phyloP scores from a whole-genome alignment of 1,140 invertebrate genomes.

The Teleopsis dalmanni region DNA sequence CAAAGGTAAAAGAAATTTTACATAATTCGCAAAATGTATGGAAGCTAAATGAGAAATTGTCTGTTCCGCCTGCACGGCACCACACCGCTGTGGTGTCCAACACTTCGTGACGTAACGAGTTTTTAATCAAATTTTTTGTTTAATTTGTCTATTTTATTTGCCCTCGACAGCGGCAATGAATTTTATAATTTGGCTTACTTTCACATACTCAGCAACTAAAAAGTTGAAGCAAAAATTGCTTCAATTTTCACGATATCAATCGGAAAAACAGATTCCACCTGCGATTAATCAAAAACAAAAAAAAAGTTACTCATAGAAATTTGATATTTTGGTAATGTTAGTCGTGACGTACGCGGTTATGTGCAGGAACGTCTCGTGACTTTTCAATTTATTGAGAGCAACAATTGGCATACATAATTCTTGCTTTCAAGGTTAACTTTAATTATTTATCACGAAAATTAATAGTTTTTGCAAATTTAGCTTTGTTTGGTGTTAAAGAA shows the following conservation, averaged over 20 bases:
- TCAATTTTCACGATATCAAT: not conserved
- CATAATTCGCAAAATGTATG: constrained; percentile 39
- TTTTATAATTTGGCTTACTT: not conserved
- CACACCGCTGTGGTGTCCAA: not conserved
- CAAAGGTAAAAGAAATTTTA: constrained; percentile 25
- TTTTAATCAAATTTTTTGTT: not conserved
- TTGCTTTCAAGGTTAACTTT: not conserved
- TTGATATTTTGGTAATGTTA: not conserved
- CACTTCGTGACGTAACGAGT: not conserved
- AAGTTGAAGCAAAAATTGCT: not conserved
- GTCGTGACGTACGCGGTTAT: not conserved
- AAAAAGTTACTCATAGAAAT: not conserved
- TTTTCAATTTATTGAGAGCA: not conserved
- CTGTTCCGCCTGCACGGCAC: not conserved
- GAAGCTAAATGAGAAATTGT: not conserved
- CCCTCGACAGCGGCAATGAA: not conserved
- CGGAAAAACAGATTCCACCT: not conserved
- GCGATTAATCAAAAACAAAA: not conserved
- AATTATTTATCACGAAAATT: not conserved
- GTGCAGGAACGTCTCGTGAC: not conserved
- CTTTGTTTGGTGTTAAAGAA: not conserved
- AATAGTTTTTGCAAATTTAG: not conserved
- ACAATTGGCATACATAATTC: not conserved
- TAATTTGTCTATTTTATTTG: not conserved
- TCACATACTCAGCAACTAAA: not conserved